These are phyloP conservation scores for Pollimyrus isidori DNA, from an alignment of 2,113 vertebrate species.

Conservation along the genomic window DNA sequence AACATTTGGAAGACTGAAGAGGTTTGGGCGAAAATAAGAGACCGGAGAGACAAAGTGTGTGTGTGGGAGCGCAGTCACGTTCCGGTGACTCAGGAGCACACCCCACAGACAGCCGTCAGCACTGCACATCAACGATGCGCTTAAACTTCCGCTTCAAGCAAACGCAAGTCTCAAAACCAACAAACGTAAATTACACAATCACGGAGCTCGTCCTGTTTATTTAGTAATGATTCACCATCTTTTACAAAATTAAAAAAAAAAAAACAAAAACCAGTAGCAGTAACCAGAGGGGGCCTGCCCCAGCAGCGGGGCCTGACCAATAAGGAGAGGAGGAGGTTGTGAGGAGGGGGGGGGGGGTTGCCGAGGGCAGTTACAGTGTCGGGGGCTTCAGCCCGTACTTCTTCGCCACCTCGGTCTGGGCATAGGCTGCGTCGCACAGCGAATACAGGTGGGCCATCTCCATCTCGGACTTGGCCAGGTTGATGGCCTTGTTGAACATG, in stretches of 20 bases:
- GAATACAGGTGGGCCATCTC: slow-evolving; percentile 99
- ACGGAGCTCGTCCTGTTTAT: slow-evolving; percentile 23
- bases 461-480: slow-evolving; percentile 98
- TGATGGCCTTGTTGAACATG: slow-evolving; percentile 99
- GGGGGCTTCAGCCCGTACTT: slow-evolving; percentile 98
- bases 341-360: slow-evolving; percentile 1
- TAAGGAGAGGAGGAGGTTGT: background rate
- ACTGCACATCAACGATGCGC: background rate
- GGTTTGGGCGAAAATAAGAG: background rate
- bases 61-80: background rate
- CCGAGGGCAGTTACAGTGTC: slow-evolving; percentile 72
- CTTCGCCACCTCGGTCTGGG: slow-evolving; percentile 95
- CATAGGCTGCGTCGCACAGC: slow-evolving; percentile 92
- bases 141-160: background rate
- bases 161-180: slow-evolving; percentile 20
- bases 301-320: slow-evolving; percentile 31
- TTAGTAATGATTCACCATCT: slow-evolving; percentile 25
- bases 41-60: background rate
- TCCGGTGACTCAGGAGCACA: background rate
- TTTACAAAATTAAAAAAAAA: slow-evolving; percentile 50
- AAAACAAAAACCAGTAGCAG: slow-evolving; percentile 44
- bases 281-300: slow-evolving; percentile 38
- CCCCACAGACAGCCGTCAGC: background rate
- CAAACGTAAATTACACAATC: slow-evolving; percentile 32
- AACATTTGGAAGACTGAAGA: slow-evolving; percentile 9